Conservation (phyloP, 2,888 invertebrate genomes). For the Tromatobia lineatoria region DNA sequence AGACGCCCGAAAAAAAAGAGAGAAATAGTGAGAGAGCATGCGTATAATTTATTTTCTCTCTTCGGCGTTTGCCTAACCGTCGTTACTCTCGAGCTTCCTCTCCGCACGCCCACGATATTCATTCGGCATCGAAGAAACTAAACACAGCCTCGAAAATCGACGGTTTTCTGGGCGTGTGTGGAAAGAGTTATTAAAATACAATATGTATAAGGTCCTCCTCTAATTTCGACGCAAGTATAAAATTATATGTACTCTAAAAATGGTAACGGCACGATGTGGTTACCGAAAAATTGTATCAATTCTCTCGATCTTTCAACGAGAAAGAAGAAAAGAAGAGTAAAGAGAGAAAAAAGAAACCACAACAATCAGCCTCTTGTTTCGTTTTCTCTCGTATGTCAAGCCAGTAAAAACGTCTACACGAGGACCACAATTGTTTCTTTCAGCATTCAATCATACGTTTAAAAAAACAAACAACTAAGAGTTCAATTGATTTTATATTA, state of each 20-base stretch:
- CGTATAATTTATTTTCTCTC: conserved; percentile 17
- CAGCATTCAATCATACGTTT: conserved; percentile 25
- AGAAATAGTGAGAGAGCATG: neutral
- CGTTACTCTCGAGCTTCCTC: conserved; percentile 13
- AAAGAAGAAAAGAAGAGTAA: neutral
- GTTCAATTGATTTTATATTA: conserved; percentile 15
- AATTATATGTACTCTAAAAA: conserved; percentile 73
- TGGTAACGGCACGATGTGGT: conserved; percentile 69
- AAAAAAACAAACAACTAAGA: conserved; percentile 7
- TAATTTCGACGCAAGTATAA: conserved; percentile 73
- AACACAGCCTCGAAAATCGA: conserved; percentile 79
- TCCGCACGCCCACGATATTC: neutral
- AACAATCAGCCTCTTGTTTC: neutral
- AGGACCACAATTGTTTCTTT: conserved; percentile 36
- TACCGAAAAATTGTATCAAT: conserved; percentile 42
- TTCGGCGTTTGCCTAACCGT: conserved; percentile 51
- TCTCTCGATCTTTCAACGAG: conserved; percentile 19
- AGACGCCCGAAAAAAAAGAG: conserved; percentile 17
- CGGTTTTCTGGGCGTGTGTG: conserved; percentile 62
- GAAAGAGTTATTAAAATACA: conserved; percentile 79
- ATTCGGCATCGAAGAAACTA: conserved; percentile 68
- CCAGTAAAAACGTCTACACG: conserved; percentile 23
- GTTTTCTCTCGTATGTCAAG: conserved; percentile 16
- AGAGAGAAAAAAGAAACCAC: neutral
- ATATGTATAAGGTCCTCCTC: conserved; percentile 51